Evolutionary conservation across 1,140 invertebrate genomes (phyloP).

Genomic region (Oryctes rhinoceros): DNA sequence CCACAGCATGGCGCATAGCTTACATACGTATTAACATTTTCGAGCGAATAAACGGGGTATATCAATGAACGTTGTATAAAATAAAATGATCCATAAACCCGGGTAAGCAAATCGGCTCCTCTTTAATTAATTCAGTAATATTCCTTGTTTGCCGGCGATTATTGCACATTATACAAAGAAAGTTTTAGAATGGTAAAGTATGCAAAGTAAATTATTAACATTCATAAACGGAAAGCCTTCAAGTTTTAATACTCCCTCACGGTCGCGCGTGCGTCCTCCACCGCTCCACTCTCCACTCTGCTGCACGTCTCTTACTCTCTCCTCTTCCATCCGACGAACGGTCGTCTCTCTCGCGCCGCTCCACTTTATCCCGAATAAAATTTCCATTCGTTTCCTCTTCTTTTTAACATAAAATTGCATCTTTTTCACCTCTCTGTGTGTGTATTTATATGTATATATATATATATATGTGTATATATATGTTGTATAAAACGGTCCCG

Average conservation of each 20-base stretch:
- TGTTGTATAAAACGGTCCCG: slow-evolving; percentile 42
- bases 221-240: slow-evolving; percentile 55
- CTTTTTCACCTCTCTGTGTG: slow-evolving; percentile 47
- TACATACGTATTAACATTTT: too few relatives aligned
- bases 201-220: slow-evolving; percentile 62
- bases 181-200: slow-evolving; percentile 48
- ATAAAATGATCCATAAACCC: not conserved
- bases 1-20: too few relatives aligned
- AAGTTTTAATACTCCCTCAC: not conserved
- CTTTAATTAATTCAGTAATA: slow-evolving; percentile 51
- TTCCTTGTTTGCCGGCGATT: slow-evolving; percentile 53
- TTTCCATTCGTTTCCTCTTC: slow-evolving; percentile 59
- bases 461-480: slow-evolving; percentile 15
- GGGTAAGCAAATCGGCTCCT: slow-evolving; percentile 31
- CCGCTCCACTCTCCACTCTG: not conserved
- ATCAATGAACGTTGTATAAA: too few relatives aligned
- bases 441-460: too few relatives aligned
- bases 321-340: not conserved
- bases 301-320: slow-evolving; percentile 56
- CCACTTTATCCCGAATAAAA: slow-evolving; percentile 60
- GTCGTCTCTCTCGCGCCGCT: slow-evolving; percentile 2
- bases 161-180: slow-evolving; percentile 56
- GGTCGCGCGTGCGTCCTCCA: slow-evolving; percentile 41
- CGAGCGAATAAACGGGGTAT: too few relatives aligned
- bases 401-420: slow-evolving; percentile 53